A percentile compares a stretch with the other conserved stretches of the same genome.
These are phyloP conservation scores for Mus caroli DNA, from an alignment of 2,797 vertebrate genomes.

Conservation along the genomic window DNA sequence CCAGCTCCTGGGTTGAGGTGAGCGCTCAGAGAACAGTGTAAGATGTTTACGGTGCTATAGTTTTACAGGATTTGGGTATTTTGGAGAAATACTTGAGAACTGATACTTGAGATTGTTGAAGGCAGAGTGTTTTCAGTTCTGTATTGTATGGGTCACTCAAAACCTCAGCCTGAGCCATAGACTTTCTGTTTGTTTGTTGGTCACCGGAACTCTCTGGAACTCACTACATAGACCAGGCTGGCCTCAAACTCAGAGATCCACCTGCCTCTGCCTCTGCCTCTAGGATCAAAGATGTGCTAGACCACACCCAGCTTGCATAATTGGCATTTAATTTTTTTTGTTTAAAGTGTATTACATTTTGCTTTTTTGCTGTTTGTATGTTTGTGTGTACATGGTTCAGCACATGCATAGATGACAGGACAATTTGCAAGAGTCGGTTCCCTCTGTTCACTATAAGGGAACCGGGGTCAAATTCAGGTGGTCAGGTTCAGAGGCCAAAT, in stretches of 20 bases:
- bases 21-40: background rate
- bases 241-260: background rate
- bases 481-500: background rate
- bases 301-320: background rate
- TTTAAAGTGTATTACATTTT: background rate
- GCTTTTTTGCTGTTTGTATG: background rate
- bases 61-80: background rate
- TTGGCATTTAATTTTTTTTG: background rate
- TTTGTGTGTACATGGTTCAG: background rate
- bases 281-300: background rate
- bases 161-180: background rate
- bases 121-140: background rate
- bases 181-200: background rate
- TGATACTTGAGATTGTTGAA: background rate
- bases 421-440: background rate
- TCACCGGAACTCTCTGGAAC: background rate
- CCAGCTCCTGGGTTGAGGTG: background rate
- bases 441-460: background rate
- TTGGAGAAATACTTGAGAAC: background rate
- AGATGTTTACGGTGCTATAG: background rate
- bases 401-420: background rate
- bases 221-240: background rate
- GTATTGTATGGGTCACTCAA: background rate
- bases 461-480: background rate
- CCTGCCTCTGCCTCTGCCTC: background rate